Evolutionary conservation across 2,888 invertebrate genomes (phyloP).

Genomic region (Zelleria hepariella): DNA sequence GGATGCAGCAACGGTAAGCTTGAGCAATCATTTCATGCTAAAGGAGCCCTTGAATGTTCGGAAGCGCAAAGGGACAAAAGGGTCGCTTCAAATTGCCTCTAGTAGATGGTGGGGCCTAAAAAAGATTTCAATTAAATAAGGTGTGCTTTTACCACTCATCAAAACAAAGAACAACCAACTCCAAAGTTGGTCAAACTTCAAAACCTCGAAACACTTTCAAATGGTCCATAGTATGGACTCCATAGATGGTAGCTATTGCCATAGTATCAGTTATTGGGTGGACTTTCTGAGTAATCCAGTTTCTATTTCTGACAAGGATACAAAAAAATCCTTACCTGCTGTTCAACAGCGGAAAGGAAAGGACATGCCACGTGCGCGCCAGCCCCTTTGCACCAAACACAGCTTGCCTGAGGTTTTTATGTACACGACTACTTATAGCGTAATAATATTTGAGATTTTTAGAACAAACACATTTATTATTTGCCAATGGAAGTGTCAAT

Average conservation of each 20-base stretch:
- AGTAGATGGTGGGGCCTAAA: too few relatives aligned
- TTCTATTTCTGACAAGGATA: constrained; percentile 32
- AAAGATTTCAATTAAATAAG: too few relatives aligned
- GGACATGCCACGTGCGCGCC: constrained; percentile 60
- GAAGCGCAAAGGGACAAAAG: background rate
- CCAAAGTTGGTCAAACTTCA: too few relatives aligned
- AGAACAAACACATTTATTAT: background rate
- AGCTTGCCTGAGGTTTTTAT: constrained; percentile 13
- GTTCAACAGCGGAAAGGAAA: constrained; percentile 56
- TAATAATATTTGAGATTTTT: constrained; percentile 10
- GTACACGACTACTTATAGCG: constrained; percentile 19
- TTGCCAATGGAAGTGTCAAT: background rate
- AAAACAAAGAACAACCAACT: too few relatives aligned
- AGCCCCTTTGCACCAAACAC: constrained; percentile 11
- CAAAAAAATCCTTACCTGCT: constrained; percentile 65
- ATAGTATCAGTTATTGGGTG: too few relatives aligned
- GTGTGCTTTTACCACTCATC: too few relatives aligned
- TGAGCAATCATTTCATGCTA: too few relatives aligned
- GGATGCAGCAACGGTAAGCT: background rate
- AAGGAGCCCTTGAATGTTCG: background rate
- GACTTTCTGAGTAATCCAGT: too few relatives aligned
- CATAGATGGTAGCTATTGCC: too few relatives aligned
- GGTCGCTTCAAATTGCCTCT: constrained; percentile 24
- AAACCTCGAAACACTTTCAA: too few relatives aligned
- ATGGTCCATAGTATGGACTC: too few relatives aligned